Conservation (phyloP, 2,888 invertebrate genomes). For the Cephus sareptanus region DNA sequence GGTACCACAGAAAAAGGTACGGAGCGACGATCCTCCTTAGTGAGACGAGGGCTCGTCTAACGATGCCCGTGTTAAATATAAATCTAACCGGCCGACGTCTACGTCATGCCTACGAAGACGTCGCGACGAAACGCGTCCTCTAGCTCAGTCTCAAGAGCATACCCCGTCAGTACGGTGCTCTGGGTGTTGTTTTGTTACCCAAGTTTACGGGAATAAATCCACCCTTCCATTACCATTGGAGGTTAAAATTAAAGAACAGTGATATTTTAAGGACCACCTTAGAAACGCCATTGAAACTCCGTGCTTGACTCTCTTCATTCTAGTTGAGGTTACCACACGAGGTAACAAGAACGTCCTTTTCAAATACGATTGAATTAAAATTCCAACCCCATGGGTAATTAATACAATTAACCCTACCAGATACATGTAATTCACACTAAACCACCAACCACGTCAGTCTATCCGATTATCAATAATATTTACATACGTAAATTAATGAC, state of each 20-base stretch:
- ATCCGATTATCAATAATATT: too few species aligned
- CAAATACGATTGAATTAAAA: background rate
- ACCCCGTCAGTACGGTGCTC: constrained; percentile 51
- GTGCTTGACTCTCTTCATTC: background rate
- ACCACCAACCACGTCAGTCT: background rate
- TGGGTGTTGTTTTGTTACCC: constrained; percentile 28
- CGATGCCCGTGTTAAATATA: constrained; percentile 61
- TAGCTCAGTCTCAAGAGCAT: constrained; percentile 66
- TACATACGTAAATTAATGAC: background rate
- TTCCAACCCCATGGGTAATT: background rate
- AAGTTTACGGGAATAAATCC: background rate
- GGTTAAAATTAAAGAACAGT: constrained; percentile 7
- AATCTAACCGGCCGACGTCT: constrained; percentile 55
- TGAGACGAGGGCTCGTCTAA: constrained; percentile 20
- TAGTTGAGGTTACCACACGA: background rate
- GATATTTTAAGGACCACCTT: constrained; percentile 5
- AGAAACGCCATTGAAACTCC: background rate
- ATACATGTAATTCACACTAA: background rate
- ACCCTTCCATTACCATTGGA: constrained; percentile 1
- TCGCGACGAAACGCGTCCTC: constrained; percentile 57
- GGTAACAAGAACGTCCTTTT: background rate
- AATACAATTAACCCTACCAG: background rate
- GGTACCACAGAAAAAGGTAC: background rate
- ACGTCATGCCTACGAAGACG: constrained; percentile 48
- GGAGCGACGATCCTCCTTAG: background rate